phyloP scores from a whole-genome alignment of 2,113 vertebrate genomes.

The Pyrgilauda ruficollis region DNA sequence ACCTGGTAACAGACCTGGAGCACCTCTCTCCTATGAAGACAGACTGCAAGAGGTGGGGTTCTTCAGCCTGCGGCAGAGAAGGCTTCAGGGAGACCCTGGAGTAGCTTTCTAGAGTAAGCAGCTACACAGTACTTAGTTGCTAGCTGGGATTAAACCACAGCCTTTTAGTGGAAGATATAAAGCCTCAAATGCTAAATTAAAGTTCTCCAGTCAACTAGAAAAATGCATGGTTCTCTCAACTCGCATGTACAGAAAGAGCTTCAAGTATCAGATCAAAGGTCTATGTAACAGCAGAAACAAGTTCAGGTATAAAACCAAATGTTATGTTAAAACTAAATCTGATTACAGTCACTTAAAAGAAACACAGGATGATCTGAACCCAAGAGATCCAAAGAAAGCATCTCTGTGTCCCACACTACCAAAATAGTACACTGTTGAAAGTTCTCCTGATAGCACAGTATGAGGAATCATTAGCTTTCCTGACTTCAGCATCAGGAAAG shows the following conservation, averaged over 20 bases:
- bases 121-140: not conserved
- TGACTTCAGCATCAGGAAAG: not conserved
- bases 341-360: not conserved
- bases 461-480: not conserved
- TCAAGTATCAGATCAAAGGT: not conserved
- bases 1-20: not conserved
- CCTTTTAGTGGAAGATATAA: not conserved
- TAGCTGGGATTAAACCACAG: not conserved
- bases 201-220: not conserved
- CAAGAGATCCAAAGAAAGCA: not conserved
- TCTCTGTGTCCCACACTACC: not conserved
- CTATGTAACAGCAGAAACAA: not conserved
- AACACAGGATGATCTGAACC: not conserved
- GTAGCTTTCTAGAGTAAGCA: not conserved
- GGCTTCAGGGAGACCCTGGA: not conserved
- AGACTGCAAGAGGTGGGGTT: not conserved
- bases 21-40: not conserved
- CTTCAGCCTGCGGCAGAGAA: not conserved
- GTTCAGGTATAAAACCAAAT: not conserved
- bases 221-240: not conserved
- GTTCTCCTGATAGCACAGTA: not conserved
- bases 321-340: not conserved
- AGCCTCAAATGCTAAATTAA: not conserved
- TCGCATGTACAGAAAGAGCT: not conserved
- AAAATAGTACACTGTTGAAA: not conserved